These are phyloP conservation scores for Manis pentadactyla DNA, from an alignment of 2,797 vertebrate genomes.

Conservation along the genomic window DNA sequence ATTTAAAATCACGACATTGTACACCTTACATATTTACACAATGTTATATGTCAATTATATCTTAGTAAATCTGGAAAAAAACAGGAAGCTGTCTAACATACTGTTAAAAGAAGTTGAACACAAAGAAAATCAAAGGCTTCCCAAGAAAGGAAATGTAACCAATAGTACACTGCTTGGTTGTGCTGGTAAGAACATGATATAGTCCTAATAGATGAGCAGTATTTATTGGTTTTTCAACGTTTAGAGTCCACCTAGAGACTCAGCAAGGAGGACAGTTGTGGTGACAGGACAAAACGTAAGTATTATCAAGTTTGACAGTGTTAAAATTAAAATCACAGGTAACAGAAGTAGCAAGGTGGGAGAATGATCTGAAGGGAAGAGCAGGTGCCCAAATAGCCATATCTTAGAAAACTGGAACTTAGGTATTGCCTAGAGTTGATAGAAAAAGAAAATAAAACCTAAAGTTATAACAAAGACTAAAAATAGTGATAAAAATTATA, in stretches of 20 bases:
- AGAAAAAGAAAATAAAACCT: background rate
- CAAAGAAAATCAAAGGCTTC: background rate
- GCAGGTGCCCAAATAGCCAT: too few species aligned
- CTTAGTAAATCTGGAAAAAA: background rate
- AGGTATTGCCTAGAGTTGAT: background rate
- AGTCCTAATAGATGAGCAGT: background rate
- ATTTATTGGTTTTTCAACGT: background rate
- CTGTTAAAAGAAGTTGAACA: background rate
- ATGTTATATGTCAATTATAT: too few species aligned
- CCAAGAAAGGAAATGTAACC: background rate
- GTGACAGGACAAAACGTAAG: background rate
- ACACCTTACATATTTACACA: background rate
- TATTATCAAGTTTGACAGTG: background rate
- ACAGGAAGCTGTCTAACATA: background rate
- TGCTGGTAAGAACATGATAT: background rate
- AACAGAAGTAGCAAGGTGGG: background rate
- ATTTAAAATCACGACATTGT: too few species aligned
- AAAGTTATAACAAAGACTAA: background rate
- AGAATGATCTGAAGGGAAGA: background rate
- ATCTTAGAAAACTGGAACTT: background rate
- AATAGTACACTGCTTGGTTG: background rate
- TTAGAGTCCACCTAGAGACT: background rate
- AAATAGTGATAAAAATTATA: background rate
- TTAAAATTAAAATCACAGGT: background rate
- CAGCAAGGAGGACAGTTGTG: background rate